Percentiles rank a stretch among this genome's conserved stretches.
Conservation (phyloP, 2,113 vertebrate species). For the Neopipo cinnamomea region DNA sequence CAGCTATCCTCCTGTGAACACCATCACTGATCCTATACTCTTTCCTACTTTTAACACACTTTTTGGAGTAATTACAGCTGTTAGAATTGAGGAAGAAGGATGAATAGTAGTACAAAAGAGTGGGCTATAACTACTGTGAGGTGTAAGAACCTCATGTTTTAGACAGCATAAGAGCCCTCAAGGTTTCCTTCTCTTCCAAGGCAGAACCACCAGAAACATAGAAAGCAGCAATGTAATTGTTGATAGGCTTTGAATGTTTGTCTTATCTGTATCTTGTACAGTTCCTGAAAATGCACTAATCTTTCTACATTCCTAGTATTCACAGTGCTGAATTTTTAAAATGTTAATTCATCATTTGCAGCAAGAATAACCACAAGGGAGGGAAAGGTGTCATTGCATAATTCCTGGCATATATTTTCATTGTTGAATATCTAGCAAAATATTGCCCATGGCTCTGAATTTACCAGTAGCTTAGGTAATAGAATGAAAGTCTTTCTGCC, state of each 20-base stretch:
- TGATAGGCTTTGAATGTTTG: not conserved
- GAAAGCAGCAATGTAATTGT: not conserved
- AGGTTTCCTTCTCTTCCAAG: not conserved
- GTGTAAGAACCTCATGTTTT: not conserved
- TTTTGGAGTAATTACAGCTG: not conserved
- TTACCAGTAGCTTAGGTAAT: not conserved
- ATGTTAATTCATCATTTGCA: not conserved
- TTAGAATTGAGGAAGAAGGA: not conserved
- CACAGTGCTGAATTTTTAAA: not conserved
- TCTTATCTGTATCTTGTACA: not conserved
- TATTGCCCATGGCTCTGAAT: not conserved
- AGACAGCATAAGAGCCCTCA: not conserved
- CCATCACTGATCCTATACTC: not conserved
- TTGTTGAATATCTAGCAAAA: not conserved
- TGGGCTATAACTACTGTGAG: not conserved
- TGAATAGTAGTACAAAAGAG: not conserved
- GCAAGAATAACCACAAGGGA: not conserved
- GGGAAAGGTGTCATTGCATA: not conserved
- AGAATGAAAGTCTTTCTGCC: not conserved
- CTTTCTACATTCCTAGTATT: not conserved
- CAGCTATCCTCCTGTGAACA: not conserved
- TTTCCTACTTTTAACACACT: not conserved
- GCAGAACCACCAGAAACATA: not conserved
- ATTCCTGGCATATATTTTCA: not conserved
- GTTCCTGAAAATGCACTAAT: not conserved